phyloP scores from a whole-genome alignment of 2,888 invertebrate genomes.

The Lydus trimaculatus region DNA sequence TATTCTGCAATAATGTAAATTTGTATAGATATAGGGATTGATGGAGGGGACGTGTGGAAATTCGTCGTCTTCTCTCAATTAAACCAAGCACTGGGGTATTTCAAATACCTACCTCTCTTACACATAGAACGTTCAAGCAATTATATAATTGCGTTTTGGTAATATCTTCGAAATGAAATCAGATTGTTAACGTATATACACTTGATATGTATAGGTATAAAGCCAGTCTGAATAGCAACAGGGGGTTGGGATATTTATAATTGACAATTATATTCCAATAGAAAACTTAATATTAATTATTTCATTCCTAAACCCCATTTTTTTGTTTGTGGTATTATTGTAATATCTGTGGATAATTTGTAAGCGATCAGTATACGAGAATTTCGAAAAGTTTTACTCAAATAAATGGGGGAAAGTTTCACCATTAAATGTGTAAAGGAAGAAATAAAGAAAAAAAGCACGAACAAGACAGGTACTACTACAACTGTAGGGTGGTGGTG shows the following conservation, averaged over 20 bases:
- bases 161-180: not conserved
- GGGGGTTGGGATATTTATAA: not conserved
- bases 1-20: too few species aligned
- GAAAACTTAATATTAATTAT: not conserved
- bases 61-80: not conserved
- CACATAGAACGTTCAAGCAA: not conserved
- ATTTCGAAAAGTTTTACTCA: not conserved
- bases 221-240: not conserved
- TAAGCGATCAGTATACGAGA: not conserved
- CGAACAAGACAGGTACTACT: not conserved
- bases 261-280: not conserved
- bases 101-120: not conserved
- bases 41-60: too few species aligned
- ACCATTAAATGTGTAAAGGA: not conserved
- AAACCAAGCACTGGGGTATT: not conserved
- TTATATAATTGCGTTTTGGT: constrained; percentile 2
- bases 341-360: not conserved
- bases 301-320: not conserved
- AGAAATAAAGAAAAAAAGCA: not conserved
- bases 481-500: not conserved
- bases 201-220: not conserved
- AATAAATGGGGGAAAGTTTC: not conserved
- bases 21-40: too few species aligned
- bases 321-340: not conserved
- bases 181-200: not conserved